A percentile compares a stretch with the other conserved stretches of the same genome.
Evolutionary conservation across 2,888 invertebrate species (phyloP).

Genomic region (Pyrochroa serraticornis): DNA sequence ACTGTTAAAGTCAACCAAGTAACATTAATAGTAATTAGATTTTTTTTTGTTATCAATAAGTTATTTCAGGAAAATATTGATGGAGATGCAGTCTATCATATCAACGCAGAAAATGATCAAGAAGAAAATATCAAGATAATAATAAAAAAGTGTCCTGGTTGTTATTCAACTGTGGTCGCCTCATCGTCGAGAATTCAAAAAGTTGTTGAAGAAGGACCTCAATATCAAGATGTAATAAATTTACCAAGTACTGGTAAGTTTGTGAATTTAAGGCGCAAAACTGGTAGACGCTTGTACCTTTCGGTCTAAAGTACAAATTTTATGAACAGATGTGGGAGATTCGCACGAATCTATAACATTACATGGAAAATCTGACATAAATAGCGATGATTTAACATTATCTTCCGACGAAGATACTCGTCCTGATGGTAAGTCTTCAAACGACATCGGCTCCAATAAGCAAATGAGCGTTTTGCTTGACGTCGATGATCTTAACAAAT

Average conservation of each 20-base stretch:
- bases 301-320: too few relatives aligned
- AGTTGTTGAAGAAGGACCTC: neutral
- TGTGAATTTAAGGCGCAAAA: too few relatives aligned
- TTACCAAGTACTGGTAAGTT: too few relatives aligned
- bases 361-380: conserved; percentile 25
- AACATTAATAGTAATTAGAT: neutral
- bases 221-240: too few relatives aligned
- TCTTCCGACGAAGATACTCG: neutral
- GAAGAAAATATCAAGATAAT: conserved; percentile 38
- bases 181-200: conserved; percentile 6
- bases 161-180: conserved; percentile 18
- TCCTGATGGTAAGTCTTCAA: neutral
- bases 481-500: too few relatives aligned
- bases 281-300: too few relatives aligned
- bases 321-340: neutral
- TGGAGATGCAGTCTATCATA: conserved; percentile 7
- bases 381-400: conserved; percentile 3
- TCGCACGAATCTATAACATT: conserved; percentile 26
- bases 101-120: conserved; percentile 15
- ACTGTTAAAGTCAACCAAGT: conserved; percentile 17
- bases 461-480: too few relatives aligned
- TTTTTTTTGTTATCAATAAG: neutral
- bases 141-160: conserved; percentile 42
- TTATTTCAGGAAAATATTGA: conserved; percentile 3
- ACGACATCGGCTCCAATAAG: too few relatives aligned